A percentile compares a stretch with the other conserved stretches of the same genome.
phyloP scores from a whole-genome alignment of 2,888 invertebrate genomes.

The Pheosia gnoma region DNA sequence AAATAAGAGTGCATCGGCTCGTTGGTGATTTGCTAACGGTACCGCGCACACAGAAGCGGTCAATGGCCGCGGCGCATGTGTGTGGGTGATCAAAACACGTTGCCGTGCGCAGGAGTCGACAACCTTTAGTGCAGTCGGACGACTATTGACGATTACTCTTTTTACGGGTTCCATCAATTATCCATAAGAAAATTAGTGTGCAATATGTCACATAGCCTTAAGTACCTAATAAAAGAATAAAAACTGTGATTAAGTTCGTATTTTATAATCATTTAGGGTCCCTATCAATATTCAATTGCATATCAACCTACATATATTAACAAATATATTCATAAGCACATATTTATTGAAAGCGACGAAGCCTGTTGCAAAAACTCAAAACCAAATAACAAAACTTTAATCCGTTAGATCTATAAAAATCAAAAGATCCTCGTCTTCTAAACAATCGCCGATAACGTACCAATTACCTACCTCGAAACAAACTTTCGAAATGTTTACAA shows the following conservation, averaged over 20 bases:
- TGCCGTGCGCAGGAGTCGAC: conserved; percentile 54
- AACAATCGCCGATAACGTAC: conserved; percentile 27
- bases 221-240: no score
- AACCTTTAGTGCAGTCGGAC: conserved; percentile 35
- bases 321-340: no score
- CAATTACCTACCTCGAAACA: conserved; percentile 18
- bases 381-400: no score
- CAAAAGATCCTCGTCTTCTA: background rate
- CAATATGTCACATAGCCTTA: no score
- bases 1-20: conserved; percentile 33
- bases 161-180: background rate
- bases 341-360: no score
- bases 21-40: conserved; percentile 68
- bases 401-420: no score
- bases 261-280: no score
- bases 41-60: conserved; percentile 58
- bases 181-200: background rate
- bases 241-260: no score
- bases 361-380: no score
- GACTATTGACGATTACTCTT: background rate
- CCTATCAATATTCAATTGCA: no score
- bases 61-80: conserved; percentile 43
- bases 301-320: no score
- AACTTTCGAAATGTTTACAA: conserved; percentile 63
- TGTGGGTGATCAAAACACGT: conserved; percentile 40